Base-by-base conservation (phyloP, 2,113 vertebrate genomes). In the Triplophysa dalaica region DNA sequence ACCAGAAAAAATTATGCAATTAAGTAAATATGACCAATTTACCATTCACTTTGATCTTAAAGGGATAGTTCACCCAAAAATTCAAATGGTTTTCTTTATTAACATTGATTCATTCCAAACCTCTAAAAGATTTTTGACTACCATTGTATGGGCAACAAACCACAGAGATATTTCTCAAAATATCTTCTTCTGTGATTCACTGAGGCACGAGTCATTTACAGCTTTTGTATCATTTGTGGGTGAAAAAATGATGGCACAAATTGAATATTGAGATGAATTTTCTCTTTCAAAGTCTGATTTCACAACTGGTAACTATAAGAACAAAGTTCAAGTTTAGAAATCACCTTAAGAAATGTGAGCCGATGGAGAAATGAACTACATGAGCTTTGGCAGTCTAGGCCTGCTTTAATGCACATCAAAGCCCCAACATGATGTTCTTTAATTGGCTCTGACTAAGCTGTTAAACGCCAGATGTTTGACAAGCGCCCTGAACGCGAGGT, bases 401-500 rank as follows among this genome's bases (percentile, higher is more conserved):
- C 87, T 87, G 87, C 86, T 87, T 91, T 89, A 90, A 93, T 94
- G 95, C 95, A 96, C 95, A 98, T 97, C 95, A 97, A 97, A 96
- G 93, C 93, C 91, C 93, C 93, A 93, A 95, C 95, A 93, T 96
- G 94, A 95, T 94, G 92, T 92, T 95, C 94, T 95, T 95, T 97
- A 98, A 98, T 96, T 95, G 96, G 93, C 91, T 95, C 94, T 94
- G 95, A 96, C 91, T 91, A 94, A 96, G 95, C 94, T 95, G 92
- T 98, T 98, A 95, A 96, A 96, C 90, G 92, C 96, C 96, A 98
- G 96, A 96, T 99, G 95, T 94, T 96, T 94, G 92, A 94, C 90
- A 92, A 89, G 89, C 86, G 86, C 86, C 81, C 89, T 86, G 90
- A 92, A 90, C 88, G 88, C 88, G 87, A 62, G 60, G 26, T 41